Evolutionary conservation across 2,888 invertebrate genomes (phyloP).

Genomic region (Eudasyphora cyanicolor): DNA sequence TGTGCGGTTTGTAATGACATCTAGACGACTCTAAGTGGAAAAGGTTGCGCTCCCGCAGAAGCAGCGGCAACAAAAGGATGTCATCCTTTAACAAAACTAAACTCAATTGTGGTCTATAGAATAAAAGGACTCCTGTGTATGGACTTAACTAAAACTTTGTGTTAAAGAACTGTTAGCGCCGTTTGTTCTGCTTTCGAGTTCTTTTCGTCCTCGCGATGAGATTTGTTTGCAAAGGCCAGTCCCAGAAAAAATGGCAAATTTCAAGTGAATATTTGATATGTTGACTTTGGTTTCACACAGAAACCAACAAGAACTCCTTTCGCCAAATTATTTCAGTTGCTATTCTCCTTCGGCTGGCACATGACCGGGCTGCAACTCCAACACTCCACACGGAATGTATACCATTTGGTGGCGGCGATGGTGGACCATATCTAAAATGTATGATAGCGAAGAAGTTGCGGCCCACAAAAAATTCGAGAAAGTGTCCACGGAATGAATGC

Average conservation of each 20-base stretch:
- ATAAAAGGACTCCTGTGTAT: conserved; percentile 33
- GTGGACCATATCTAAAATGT: conserved; percentile 66
- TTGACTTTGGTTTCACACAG: conserved; percentile 66
- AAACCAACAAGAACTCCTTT: conserved; percentile 49
- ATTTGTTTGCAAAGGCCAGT: background rate
- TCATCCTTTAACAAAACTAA: conserved; percentile 43
- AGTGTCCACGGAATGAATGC: conserved; percentile 46
- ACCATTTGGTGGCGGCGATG: conserved; percentile 67
- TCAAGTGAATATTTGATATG: conserved; percentile 71
- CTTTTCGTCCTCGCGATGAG: background rate
- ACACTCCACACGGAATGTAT: conserved; percentile 8
- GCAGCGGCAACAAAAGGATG: conserved; percentile 33
- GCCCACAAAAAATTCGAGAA: conserved; percentile 53
- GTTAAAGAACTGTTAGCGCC: conserved; percentile 40
- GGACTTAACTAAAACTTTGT: conserved; percentile 49
- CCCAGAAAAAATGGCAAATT: conserved; percentile 51
- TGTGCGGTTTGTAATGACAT: background rate
- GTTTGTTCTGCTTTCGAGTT: background rate
- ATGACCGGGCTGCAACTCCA: conserved; percentile 37
- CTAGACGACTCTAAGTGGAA: background rate
- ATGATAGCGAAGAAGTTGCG: conserved; percentile 53
- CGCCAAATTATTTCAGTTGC: conserved; percentile 43
- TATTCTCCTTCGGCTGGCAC: conserved; percentile 30
- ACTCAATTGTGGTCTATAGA: conserved; percentile 57
- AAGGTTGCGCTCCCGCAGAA: background rate